Evolutionary conservation across 2,113 vertebrate species (phyloP), one percentile per base, ranked within the genome.

Genomic region (Dryoscopus gambensis): DNA sequence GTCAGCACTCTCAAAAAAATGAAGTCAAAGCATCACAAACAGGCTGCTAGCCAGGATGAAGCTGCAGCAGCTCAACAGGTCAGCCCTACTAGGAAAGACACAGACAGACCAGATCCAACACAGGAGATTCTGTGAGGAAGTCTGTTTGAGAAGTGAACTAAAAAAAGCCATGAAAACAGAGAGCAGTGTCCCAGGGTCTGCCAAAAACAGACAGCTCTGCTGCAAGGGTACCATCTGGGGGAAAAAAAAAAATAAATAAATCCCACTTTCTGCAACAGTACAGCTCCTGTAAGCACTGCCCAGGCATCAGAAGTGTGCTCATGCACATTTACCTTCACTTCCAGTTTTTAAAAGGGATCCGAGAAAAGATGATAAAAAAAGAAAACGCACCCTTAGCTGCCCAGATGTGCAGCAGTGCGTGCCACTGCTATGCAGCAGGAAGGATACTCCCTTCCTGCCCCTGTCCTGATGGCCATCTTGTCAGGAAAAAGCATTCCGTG

Each of bases 371-470:
- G 27, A 46, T 4, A 13, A 33, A 71, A 74, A 67, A 52, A 49
- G 9, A 64, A 78, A 82, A 15, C 6, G 9, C 22, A 44, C 28
- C 49, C 62, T 75, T 63, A 10, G 1, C 64, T 60, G 14, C 64
- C 84, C 91, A 92, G 56, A 67, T 89, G 84, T 37, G 57, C 56
- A 64, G 42, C 1, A 2, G 60, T 65, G 42, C 18, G 0, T 80
- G 63, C 33, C 89, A 68, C 49, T 6, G 0, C 81, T 53, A 13
- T 3, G 22, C 39, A 65, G 39, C 59, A 91, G 89, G 93, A 96
- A 95, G 91, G 46, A 91, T 83, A 95, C 89, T 94, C 78, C 91
- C 87, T 96, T 96, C 91, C 93, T 70, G 52, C 52, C 47, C 59
- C 53, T 2, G 1, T 84, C 73, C 84, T 50, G 39, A 55, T 75